A percentile compares a stretch with the other conserved stretches of the same genome.
Evolutionary conservation across 1,140 invertebrate species (phyloP).

Genomic region (Drosophila kikkawai): DNA sequence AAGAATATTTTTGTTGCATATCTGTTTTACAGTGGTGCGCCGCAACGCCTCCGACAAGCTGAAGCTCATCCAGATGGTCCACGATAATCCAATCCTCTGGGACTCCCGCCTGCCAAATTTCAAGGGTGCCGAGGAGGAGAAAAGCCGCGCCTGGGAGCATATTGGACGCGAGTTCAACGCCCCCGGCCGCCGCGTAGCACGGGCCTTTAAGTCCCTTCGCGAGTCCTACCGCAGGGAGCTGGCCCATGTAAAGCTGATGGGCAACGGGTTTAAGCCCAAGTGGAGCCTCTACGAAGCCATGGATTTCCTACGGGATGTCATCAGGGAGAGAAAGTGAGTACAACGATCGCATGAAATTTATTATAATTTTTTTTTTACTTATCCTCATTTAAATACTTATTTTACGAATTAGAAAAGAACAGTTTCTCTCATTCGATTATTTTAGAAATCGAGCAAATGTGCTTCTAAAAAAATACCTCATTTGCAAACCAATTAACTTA

Average conservation of each 20-base stretch:
- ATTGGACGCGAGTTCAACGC: slow-evolving; percentile 82
- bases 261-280: slow-evolving; percentile 79
- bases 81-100: slow-evolving; percentile 82
- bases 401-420: no score
- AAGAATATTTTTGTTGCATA: slow-evolving; percentile 2
- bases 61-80: slow-evolving; percentile 83
- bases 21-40: slow-evolving; percentile 64
- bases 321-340: slow-evolving; percentile 83
- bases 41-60: slow-evolving; percentile 82
- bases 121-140: slow-evolving; percentile 84
- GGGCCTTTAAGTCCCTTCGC: slow-evolving; percentile 80
- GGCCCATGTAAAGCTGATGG: slow-evolving; percentile 81
- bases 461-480: neutral
- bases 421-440: no score
- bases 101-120: slow-evolving; percentile 83
- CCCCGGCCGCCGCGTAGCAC: slow-evolving; percentile 76
- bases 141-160: slow-evolving; percentile 81
- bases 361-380: neutral
- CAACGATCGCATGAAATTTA: neutral
- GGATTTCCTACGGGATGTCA: slow-evolving; percentile 80
- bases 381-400: neutral
- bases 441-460: no score
- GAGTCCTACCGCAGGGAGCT: slow-evolving; percentile 82
- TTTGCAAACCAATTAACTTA: neutral
- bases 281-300: slow-evolving; percentile 82